These are phyloP conservation scores for Aplysia californica DNA, from an alignment of 1,140 invertebrate species.

Conservation along the genomic window DNA sequence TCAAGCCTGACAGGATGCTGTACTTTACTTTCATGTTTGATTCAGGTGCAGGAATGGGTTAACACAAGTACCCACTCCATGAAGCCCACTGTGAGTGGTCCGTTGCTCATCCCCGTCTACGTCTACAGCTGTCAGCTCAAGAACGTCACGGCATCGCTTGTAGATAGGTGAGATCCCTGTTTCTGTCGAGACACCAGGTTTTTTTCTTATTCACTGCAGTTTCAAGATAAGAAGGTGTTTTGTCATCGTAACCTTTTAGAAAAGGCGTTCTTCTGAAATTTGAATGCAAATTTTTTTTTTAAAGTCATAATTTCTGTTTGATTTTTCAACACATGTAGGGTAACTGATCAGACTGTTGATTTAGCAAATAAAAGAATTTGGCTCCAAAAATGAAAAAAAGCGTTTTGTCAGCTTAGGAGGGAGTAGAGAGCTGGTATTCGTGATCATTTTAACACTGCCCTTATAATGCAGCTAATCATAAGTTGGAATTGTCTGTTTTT, in stretches of 20 bases:
- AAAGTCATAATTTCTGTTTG: neutral
- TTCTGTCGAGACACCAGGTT: neutral
- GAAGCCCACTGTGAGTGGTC: slow-evolving; percentile 24
- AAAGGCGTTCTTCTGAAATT: no score
- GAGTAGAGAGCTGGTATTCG: no score
- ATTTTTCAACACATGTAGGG: neutral
- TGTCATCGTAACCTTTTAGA: no score
- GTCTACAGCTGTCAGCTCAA: slow-evolving; percentile 78
- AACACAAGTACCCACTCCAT: slow-evolving; percentile 24
- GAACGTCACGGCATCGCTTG: slow-evolving; percentile 72
- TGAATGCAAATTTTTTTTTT: neutral
- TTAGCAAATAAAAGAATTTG: no score
- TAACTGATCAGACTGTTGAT: no score
- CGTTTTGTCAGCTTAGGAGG: no score
- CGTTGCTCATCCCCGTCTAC: slow-evolving; percentile 74
- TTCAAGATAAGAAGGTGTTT: no score
- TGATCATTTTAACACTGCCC: no score
- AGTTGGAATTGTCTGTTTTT: no score
- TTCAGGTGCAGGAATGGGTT: slow-evolving; percentile 25
- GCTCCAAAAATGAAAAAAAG: no score
- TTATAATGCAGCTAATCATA: no score
- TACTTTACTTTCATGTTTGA: neutral
- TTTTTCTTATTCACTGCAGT: neutral
- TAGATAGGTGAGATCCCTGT: slow-evolving; percentile 67
- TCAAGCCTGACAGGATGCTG: neutral